Evolutionary conservation across 2,113 vertebrate genomes (phyloP).

Genomic region (Cinclus mexicanus): DNA sequence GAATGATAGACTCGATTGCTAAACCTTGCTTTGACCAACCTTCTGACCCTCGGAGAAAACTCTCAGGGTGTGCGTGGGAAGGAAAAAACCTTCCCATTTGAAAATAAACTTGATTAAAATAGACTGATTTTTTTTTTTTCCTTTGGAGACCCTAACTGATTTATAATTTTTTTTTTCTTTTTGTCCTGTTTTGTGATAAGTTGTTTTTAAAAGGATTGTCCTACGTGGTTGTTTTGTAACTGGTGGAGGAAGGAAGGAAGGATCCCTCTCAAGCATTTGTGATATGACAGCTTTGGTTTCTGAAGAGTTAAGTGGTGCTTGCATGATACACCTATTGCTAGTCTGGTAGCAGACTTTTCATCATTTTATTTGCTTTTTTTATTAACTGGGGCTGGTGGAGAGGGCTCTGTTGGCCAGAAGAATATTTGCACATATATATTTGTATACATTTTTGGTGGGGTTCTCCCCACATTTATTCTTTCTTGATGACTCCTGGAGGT

Average conservation of each 20-base stretch:
- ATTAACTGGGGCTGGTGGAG: conserved; percentile 31
- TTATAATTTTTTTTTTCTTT: background rate
- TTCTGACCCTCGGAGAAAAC: conserved; percentile 16
- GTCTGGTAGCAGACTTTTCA: conserved; percentile 42
- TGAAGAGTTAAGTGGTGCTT: conserved; percentile 51
- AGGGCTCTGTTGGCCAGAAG: conserved; percentile 33
- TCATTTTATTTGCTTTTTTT: background rate
- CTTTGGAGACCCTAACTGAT: background rate
- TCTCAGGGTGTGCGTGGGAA: conserved; percentile 28
- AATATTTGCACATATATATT: conserved; percentile 17
- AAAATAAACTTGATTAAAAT: conserved; percentile 26
- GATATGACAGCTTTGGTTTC: conserved; percentile 58
- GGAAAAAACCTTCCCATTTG: background rate
- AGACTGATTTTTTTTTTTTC: background rate
- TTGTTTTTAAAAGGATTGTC: conserved; percentile 29
- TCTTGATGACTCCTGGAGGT: conserved; percentile 90
- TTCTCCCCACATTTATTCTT: conserved; percentile 64
- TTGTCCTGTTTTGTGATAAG: conserved; percentile 5
- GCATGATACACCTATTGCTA: conserved; percentile 47
- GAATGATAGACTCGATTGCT: conserved; percentile 31
- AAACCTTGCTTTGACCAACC: conserved; percentile 15
- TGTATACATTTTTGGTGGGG: conserved; percentile 66
- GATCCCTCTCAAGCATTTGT: background rate
- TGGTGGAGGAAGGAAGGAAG: conserved; percentile 32
- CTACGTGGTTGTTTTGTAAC: conserved; percentile 12